Conservation (phyloP, 1,140 invertebrate species). For the Cyphomyrmex costatus region DNA sequence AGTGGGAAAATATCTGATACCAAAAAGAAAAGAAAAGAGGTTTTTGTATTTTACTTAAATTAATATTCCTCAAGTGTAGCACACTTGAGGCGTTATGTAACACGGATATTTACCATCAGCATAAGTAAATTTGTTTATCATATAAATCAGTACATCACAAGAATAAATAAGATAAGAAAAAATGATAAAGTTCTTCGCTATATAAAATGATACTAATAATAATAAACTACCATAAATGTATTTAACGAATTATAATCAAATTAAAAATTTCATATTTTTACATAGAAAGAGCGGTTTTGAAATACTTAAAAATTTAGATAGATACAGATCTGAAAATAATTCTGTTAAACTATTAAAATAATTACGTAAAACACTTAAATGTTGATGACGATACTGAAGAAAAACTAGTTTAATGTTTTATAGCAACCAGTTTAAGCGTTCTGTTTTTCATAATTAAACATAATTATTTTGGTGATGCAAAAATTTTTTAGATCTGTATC, state of each 20-base stretch:
- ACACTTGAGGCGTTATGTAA: not conserved
- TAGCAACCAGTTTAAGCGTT: too few species aligned
- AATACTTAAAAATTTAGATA: too few species aligned
- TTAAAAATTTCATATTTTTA: not conserved
- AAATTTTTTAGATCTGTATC: too few species aligned
- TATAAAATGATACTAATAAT: not conserved
- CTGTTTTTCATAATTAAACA: too few species aligned
- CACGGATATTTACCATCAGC: not conserved
- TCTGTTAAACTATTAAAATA: too few species aligned
- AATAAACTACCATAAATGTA: not conserved
- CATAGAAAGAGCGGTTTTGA: too few species aligned
- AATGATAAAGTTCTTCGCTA: not conserved
- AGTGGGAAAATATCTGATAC: constrained; percentile 12
- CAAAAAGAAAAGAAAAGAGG: not conserved
- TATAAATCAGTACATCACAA: not conserved
- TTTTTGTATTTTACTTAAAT: constrained; percentile 33
- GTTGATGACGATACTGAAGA: too few species aligned
- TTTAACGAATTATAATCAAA: not conserved
- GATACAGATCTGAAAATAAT: too few species aligned
- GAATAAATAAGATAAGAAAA: not conserved
- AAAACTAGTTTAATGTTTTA: too few species aligned
- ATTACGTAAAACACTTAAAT: too few species aligned
- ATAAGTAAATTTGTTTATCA: not conserved
- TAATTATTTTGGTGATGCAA: too few species aligned
- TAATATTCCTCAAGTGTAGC: not conserved